Base-by-base conservation (phyloP, 2,888 invertebrate species). In the Mimachlamys varia region DNA sequence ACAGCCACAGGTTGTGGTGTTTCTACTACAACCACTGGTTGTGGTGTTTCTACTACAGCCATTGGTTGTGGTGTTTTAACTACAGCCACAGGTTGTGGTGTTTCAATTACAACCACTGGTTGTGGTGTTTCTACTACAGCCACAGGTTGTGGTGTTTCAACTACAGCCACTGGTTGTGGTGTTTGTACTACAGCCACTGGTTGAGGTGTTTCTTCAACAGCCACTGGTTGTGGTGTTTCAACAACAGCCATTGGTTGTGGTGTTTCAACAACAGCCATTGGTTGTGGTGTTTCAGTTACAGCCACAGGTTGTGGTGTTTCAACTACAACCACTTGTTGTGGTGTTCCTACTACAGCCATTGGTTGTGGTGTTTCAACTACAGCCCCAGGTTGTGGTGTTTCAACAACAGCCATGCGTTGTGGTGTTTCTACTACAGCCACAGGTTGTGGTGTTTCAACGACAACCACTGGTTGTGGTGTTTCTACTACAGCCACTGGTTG, bases 311-410 rank as follows among this genome's bases (percentile, higher is more conserved):
- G 62, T 62, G 62, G 62, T 62, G 62, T 62, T 62, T 62, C 13
- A 13, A 62, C 62, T 62, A 62, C 62, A n/a, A 27, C n/a, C 22
- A 27, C 27, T n/a, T n/a, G 62, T 62, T 62, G 62, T 62, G 22
- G 62, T 62, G 62, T 62, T 62, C n/a, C 13, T 19, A n/a, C 62
- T 62, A 62, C 22, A 62, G 7, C n/a, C 22, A 27, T 12, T n/a
- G 62, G 62, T 62, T 62, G 62, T 62, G 22, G 62, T 62, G 62
- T 62, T 62, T 62, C 62, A 62, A 62, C 62, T 62, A 62, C 62
- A 5, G 62, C 19, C 13, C n/a, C 27, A 5, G 62, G 7, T 62
- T 62, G 22, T 62, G 62, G 62, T 62, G 62, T 62, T 62, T 62
- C 62, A 13, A 62, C 62, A n/a, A 62, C n/a, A 62, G n/a, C 19